These are phyloP conservation scores for Falco concolor DNA, from an alignment of 2,797 vertebrate species.

Conservation along the genomic window DNA sequence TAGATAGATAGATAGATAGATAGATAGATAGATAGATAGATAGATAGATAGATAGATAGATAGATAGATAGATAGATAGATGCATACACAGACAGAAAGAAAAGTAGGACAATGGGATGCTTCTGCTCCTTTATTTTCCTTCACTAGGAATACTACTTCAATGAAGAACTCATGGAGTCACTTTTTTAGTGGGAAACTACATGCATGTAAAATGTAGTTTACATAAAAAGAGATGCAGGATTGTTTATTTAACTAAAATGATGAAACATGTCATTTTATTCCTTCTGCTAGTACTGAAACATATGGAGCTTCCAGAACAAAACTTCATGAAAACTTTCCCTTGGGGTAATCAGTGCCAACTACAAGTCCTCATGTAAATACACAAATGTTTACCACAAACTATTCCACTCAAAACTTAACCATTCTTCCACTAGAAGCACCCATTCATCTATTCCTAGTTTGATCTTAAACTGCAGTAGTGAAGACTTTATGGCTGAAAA, in stretches of 20 bases:
- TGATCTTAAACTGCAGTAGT: neutral
- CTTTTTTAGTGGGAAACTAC: neutral
- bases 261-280: neutral
- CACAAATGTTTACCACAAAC: conserved; percentile 1
- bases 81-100: neutral
- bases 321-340: neutral
- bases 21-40: neutral
- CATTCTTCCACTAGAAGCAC: neutral
- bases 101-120: neutral
- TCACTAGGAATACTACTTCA: neutral
- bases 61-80: neutral
- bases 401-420: neutral
- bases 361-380: neutral
- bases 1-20: neutral
- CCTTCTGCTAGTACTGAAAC: neutral
- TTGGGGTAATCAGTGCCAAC: neutral
- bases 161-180: neutral
- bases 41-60: no score
- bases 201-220: neutral
- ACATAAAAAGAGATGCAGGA: neutral
- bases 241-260: neutral
- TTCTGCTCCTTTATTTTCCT: neutral
- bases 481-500: neutral
- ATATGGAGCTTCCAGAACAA: neutral
- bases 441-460: neutral